Base-by-base conservation (phyloP, 2,888 invertebrate species). In the Lasioglossum villosulum region DNA sequence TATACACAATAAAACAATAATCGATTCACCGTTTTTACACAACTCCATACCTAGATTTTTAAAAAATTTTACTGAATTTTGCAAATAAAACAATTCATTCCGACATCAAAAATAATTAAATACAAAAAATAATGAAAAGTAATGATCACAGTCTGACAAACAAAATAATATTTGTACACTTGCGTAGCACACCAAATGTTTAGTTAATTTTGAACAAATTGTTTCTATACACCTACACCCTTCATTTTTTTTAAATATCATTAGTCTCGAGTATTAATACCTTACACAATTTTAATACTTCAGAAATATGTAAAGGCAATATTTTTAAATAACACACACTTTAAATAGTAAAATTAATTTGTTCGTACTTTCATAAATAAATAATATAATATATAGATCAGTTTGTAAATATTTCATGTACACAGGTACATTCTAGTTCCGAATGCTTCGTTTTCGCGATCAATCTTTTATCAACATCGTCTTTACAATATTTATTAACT, bases 401-500 rank as follows among this genome's bases (percentile, higher is more conserved):
- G n/a, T 56, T 10, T 3, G 10, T 8, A n/a, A 56, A 56, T 3
- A 56, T 8, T 56, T 56, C n/a, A 56, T 6, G 16, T 45, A 45
- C 45, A 45, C 45, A 45, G 4, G 16, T 45, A 45, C 16, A 45
- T 45, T 45, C 16, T 45, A 16, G 45, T 66, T 45, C 19, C 6
- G 10, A 48, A 2, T 23, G 12, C 39, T 78, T 34, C 30, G 30
- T 45, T 73, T 77, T 39, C 27, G 74, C 42, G 85, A 89, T 92
- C 86, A 85, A 91, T 92, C 90, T 88, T 79, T 73, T 45, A 39
- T 37, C 52, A 37, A 42, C 59, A 74, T 16, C 68, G 8, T 68
- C 86, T 68, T 59, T 37, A 14, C 45, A 71, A 81, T 84, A 76
- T 83, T 90, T 84, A 90, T 90, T 80, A 88, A 86, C 75, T 88